Conservation (phyloP, 2,888 invertebrate genomes). For the Heliconius ismenius region DNA sequence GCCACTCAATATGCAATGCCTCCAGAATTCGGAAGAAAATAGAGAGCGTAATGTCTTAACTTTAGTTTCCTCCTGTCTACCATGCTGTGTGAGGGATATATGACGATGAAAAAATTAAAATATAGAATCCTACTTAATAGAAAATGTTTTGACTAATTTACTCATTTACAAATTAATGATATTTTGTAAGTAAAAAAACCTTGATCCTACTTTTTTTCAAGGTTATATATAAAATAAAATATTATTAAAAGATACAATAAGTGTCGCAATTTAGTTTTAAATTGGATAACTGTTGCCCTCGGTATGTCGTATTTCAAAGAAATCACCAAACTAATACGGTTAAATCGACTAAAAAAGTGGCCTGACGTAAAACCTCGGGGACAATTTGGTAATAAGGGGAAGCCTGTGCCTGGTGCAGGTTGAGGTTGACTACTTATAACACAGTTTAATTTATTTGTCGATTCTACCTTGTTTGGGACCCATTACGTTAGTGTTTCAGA, state of each 20-base stretch:
- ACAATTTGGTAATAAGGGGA: constrained; percentile 73
- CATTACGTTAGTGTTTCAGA: constrained; percentile 53
- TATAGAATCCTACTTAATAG: no score
- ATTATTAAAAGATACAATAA: neutral
- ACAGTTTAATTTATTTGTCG: constrained; percentile 73
- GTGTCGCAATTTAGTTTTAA: neutral
- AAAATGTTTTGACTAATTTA: neutral
- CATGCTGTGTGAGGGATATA: no score
- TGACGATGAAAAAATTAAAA: no score
- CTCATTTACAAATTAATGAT: neutral
- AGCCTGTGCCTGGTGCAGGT: constrained; percentile 67
- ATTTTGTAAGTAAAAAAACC: neutral
- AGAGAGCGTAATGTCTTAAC: no score
- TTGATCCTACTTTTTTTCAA: neutral
- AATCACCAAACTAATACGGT: constrained; percentile 37
- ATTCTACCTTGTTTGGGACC: constrained; percentile 59
- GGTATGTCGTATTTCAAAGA: constrained; percentile 21
- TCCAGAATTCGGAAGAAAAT: no score
- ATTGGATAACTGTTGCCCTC: neutral
- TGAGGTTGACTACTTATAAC: constrained; percentile 66
- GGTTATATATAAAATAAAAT: neutral
- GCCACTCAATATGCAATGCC: no score
- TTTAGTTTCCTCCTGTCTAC: no score
- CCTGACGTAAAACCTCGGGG: constrained; percentile 63
- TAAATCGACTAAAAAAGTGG: constrained; percentile 58